Conservation (phyloP, 1,140 invertebrate genomes). For the Drosophila simulans region DNA sequence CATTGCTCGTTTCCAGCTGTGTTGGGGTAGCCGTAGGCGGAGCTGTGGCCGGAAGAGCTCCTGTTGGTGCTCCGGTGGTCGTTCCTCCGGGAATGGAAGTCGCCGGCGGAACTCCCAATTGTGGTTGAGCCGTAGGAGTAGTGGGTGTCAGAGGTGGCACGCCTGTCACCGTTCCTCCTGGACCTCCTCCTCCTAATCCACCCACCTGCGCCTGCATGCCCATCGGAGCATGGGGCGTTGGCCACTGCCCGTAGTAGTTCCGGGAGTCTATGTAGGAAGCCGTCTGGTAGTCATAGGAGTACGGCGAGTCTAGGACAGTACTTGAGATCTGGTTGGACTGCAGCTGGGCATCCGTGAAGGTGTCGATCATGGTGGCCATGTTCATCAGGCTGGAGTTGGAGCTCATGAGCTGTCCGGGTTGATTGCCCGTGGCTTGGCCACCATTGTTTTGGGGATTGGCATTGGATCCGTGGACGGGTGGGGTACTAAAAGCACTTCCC, state of each 20-base stretch:
- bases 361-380: slow-evolving; percentile 90
- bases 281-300: slow-evolving; percentile 88
- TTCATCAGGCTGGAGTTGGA: slow-evolving; percentile 87
- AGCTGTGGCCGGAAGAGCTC: slow-evolving; percentile 29
- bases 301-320: slow-evolving; percentile 91
- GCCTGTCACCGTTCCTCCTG: slow-evolving; percentile 19
- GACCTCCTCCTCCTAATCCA: slow-evolving; percentile 2
- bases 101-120: slow-evolving; percentile 8
- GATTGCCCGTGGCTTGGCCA: slow-evolving; percentile 8
- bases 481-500: slow-evolving; percentile 81
- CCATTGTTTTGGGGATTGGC: slow-evolving; percentile 45
- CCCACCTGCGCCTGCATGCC: slow-evolving; percentile 55
- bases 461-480: slow-evolving; percentile 71
- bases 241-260: slow-evolving; percentile 84
- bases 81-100: slow-evolving; percentile 25
- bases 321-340: slow-evolving; percentile 93
- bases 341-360: slow-evolving; percentile 90
- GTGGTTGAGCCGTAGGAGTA: slow-evolving; percentile 56
- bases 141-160: slow-evolving; percentile 52
- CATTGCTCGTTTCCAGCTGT: slow-evolving; percentile 65
- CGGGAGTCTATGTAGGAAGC: slow-evolving; percentile 84
- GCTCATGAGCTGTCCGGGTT: slow-evolving; percentile 81
- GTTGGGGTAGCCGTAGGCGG: slow-evolving; percentile 35
- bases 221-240: slow-evolving; percentile 63
- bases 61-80: slow-evolving; percentile 14